These are phyloP conservation scores for Zaprionus nigranus DNA, from an alignment of 1,140 invertebrate genomes.

Conservation along the genomic window DNA sequence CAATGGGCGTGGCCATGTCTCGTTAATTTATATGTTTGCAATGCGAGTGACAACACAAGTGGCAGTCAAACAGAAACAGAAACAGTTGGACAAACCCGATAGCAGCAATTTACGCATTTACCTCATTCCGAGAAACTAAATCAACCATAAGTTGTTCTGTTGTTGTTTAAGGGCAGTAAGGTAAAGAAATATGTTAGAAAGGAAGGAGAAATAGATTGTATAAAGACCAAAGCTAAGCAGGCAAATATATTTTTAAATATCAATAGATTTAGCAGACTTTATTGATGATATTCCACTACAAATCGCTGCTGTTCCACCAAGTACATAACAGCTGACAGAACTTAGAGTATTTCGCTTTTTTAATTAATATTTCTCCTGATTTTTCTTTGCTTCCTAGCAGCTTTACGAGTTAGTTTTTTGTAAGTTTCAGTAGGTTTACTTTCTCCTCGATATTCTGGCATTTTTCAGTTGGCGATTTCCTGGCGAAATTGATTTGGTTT, in stretches of 20 bases:
- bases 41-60: constrained; percentile 32
- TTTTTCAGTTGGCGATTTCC: constrained; percentile 4
- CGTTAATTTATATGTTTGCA: constrained; percentile 60
- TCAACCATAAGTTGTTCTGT: not conserved
- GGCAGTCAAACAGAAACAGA: not conserved
- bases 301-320: not conserved
- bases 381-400: not conserved
- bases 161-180: not conserved
- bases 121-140: not conserved
- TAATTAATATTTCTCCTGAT: too few species aligned
- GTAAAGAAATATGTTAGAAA: not conserved
- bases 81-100: not conserved
- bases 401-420: not conserved
- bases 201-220: too few species aligned
- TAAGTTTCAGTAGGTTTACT: not conserved
- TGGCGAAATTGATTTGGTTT: constrained; percentile 36
- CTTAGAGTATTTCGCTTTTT: not conserved
- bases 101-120: not conserved
- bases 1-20: constrained; percentile 40
- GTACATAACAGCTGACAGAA: not conserved
- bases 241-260: too few species aligned
- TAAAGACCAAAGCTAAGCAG: too few species aligned
- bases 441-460: not conserved
- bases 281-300: not conserved
- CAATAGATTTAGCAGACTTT: too few species aligned